Evolutionary conservation across 2,797 vertebrate genomes (phyloP).

Genomic region (Enoplosus armatus): DNA sequence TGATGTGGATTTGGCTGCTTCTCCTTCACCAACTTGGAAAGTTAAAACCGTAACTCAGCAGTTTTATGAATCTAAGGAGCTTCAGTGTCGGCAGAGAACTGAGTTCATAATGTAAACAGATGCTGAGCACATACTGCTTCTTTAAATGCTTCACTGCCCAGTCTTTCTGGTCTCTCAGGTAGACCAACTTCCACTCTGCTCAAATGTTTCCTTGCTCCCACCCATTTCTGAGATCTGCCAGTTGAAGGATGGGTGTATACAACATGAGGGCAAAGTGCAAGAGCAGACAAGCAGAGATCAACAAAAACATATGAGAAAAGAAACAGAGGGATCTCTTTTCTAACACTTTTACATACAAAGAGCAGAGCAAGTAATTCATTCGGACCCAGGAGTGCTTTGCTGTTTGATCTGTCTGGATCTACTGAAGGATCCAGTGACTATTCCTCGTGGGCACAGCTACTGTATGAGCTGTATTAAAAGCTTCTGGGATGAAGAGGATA

Average conservation of each 20-base stretch:
- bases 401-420: background rate
- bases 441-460: background rate
- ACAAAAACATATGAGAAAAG: background rate
- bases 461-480: background rate
- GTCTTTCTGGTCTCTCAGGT: constrained; percentile 6
- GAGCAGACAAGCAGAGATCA: constrained; percentile 12
- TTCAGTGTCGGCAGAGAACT: background rate
- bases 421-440: background rate
- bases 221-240: background rate
- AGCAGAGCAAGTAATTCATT: background rate
- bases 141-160: background rate
- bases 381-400: background rate
- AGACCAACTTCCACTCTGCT: background rate
- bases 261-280: background rate
- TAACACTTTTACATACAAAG: background rate
- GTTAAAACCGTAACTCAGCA: background rate
- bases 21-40: background rate
- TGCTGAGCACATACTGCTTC: background rate
- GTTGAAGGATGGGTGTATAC: background rate
- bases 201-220: background rate
- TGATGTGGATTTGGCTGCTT: background rate
- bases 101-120: background rate
- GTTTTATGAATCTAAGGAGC: background rate
- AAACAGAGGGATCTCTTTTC: background rate
- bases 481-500: background rate